Base-by-base conservation (phyloP, 1,140 invertebrate species). In the Harpegnathos saltator region DNA sequence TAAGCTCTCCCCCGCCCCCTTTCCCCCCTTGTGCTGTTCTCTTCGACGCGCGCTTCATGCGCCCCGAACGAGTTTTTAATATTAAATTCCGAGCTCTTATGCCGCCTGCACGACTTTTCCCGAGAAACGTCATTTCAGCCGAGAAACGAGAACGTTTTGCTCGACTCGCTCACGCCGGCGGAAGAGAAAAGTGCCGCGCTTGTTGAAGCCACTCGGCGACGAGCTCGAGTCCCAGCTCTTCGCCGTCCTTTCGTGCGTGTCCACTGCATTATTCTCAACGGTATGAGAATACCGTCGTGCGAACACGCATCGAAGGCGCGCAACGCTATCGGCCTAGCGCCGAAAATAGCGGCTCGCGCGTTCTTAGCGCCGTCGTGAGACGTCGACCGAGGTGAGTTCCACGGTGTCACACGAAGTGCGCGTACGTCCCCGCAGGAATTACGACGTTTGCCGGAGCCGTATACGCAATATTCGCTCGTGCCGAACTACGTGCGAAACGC, bases 11-110 rank as follows among this genome's bases (percentile, higher is more conserved):
- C n/a, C n/a, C n/a, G n/a, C n/a, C n/a, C n/a, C n/a, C n/a, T n/a
- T n/a, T n/a, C n/a, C n/a, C n/a, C n/a, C n/a, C n/a, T n/a, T n/a
- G n/a, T n/a, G n/a, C n/a, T n/a, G 15, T 62, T n/a, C 38, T 38
- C 52, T 63, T 66, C 74, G 52, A 48, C 59, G 44, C 14, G 26
- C 33, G 22, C 19, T 72, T 48, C 44, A 38, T 69, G 50, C 75
- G 22, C 59, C n/a, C n/a, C 17, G 33, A 83, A 87, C 81, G 29
- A 82, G 72, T 81, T 85, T 90, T 90, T 87, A 84, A 90, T 90
- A 90, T 89, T 85, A 85, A 88, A 90, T 83, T 86, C 80, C 87
- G 78, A 73, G 75, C 72, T 87, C 85, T 68, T 82, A 83, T 87
- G 61, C 69, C 83, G 68, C 69, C 52, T 52, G 38, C 58, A 52